Evolutionary conservation across 2,888 invertebrate species (phyloP).

Genomic region (Pediacus dermestoides): DNA sequence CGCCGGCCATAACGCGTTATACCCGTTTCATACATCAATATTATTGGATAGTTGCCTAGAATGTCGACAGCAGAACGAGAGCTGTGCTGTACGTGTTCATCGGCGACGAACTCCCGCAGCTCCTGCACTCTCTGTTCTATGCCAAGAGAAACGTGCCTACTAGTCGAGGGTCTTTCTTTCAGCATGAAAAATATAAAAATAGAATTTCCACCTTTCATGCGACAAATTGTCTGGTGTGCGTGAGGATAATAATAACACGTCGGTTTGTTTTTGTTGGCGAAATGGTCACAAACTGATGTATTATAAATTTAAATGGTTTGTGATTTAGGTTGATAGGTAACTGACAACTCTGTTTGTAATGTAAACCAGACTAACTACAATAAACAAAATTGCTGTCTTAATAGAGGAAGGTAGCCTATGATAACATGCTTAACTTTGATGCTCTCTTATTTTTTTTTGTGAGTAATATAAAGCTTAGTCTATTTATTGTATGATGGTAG

Average conservation of each 20-base stretch:
- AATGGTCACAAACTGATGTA: too few species aligned
- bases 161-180: neutral
- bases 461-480: too few species aligned
- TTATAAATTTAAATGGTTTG: too few species aligned
- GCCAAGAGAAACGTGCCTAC: too few species aligned
- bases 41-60: slow-evolving; percentile 26
- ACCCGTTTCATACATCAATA: slow-evolving; percentile 29
- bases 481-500: too few species aligned
- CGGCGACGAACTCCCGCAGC: neutral
- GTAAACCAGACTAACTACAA: too few species aligned
- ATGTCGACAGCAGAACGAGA: slow-evolving; percentile 13
- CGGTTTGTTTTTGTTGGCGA: neutral
- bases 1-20: slow-evolving; percentile 26
- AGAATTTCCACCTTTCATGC: slow-evolving; percentile 6
- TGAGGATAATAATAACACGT: slow-evolving; percentile 10
- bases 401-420: too few species aligned
- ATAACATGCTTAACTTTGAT: too few species aligned
- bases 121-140: slow-evolving; percentile 1
- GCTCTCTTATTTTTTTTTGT: too few species aligned
- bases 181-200: slow-evolving; percentile 3
- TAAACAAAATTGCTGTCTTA: too few species aligned
- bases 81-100: slow-evolving; percentile 6
- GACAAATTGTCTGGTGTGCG: slow-evolving; percentile 14
- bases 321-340: too few species aligned
- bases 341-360: too few species aligned